phyloP scores from a whole-genome alignment of 2,113 vertebrate genomes.

The Pluvianellus socialis region DNA sequence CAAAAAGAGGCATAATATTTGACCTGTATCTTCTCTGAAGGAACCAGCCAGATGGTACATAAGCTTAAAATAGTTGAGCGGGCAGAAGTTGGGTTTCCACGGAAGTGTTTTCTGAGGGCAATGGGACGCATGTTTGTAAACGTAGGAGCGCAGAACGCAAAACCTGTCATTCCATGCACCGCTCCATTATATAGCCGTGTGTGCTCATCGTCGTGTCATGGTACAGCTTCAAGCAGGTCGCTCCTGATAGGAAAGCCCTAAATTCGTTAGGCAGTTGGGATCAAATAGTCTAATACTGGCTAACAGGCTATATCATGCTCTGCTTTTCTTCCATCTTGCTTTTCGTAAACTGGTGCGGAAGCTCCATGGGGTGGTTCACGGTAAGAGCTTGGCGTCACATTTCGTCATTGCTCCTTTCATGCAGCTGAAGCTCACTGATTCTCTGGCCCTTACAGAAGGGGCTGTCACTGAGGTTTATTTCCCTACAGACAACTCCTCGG shows the following conservation, averaged over 20 bases:
- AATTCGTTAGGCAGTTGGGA: fast-evolving
- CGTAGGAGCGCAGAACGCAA: neutral
- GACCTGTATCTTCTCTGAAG: neutral
- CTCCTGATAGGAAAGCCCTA: neutral
- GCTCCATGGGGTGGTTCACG: fast-evolving
- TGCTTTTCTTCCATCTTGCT: neutral
- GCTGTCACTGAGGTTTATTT: fast-evolving
- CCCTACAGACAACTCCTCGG: neutral
- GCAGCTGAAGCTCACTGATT: neutral
- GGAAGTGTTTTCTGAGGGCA: neutral
- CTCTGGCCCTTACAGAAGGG: too few species aligned
- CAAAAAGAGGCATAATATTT: fast-evolving
- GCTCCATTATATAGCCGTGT: fast-evolving
- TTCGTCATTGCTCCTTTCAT: fast-evolving
- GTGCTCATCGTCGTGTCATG: fast-evolving
- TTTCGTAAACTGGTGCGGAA: fast-evolving
- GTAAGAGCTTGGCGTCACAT: neutral
- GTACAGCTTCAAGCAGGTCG: neutral
- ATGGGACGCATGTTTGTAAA: neutral
- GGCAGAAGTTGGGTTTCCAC: neutral
- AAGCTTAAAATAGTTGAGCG: neutral
- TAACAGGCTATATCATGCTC: fast-evolving
- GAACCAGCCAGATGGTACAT: neutral
- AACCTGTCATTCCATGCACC: fast-evolving
- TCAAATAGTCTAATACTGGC: fast-evolving